Conservation (phyloP, 1,140 invertebrate species). For the Trichonephila inaurata region DNA sequence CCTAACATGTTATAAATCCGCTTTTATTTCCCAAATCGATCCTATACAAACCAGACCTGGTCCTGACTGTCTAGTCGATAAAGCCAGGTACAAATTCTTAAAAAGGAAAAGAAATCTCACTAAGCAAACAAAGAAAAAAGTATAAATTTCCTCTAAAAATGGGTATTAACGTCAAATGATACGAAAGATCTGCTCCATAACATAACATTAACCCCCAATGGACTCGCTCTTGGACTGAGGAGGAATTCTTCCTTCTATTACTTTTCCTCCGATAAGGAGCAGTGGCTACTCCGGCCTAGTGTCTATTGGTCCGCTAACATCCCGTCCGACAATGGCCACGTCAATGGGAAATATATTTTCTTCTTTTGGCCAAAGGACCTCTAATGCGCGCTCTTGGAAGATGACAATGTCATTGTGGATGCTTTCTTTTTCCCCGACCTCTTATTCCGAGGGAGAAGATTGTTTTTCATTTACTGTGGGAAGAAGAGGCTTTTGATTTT, state of each 20-base stretch:
- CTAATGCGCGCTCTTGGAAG: constrained; percentile 19
- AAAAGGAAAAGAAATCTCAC: not conserved
- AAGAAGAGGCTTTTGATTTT: constrained; percentile 22
- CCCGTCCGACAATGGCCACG: constrained; percentile 38
- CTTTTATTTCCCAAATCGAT: not conserved
- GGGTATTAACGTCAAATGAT: constrained; percentile 66
- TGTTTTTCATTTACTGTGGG: constrained; percentile 62
- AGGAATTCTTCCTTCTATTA: constrained; percentile 30
- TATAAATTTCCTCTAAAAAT: constrained; percentile 59
- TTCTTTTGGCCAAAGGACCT: not conserved
- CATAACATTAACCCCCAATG: constrained; percentile 67
- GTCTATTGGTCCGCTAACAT: constrained; percentile 56
- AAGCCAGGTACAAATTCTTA: constrained; percentile 1
- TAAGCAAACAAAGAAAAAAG: not conserved
- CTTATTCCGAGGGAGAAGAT: constrained; percentile 20
- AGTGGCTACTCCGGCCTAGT: constrained; percentile 40
- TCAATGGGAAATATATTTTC: constrained; percentile 47
- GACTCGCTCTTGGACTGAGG: not conserved
- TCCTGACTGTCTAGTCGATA: not conserved
- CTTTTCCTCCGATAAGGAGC: constrained; percentile 50
- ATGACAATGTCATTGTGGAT: constrained; percentile 65
- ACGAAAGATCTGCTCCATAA: constrained; percentile 63
- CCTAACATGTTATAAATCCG: not conserved
- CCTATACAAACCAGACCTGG: not conserved
- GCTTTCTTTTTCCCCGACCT: not conserved